These are phyloP conservation scores for Acholoe squamosa DNA, from an alignment of 2,888 invertebrate species.

Conservation along the genomic window DNA sequence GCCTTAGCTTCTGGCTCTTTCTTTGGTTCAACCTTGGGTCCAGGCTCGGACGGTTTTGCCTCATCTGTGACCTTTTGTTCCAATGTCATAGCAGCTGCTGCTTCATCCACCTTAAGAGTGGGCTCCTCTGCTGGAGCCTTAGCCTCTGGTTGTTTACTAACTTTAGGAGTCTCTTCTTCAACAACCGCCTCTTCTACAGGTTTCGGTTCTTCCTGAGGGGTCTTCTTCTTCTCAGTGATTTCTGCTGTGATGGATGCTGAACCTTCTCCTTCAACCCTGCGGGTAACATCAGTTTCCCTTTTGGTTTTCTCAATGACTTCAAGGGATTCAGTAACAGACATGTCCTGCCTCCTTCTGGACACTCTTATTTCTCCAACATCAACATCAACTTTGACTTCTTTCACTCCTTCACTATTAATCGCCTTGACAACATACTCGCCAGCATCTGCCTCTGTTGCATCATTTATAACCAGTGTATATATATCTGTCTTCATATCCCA, in stretches of 20 bases:
- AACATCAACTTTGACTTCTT: constrained; percentile 14
- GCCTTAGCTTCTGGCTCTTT: not conserved
- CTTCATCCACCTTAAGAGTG: not conserved
- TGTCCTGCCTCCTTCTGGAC: not conserved
- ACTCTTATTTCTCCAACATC: constrained; percentile 33
- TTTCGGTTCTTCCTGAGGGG: not conserved
- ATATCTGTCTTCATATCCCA: constrained; percentile 68
- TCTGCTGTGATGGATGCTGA: not conserved
- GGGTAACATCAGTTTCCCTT: not conserved
- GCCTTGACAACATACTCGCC: constrained; percentile 76
- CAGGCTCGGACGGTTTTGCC: too few relatives aligned
- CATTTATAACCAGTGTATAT: constrained; percentile 71
- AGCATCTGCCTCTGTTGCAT: constrained; percentile 71
- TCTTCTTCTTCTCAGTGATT: not conserved
- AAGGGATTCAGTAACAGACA: constrained; percentile 12
- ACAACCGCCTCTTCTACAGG: not conserved
- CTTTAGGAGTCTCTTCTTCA: not conserved
- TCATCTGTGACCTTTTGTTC: not conserved
- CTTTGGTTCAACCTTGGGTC: not conserved
- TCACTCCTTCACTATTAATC: constrained; percentile 71
- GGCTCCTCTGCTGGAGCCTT: not conserved
- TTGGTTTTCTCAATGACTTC: constrained; percentile 23
- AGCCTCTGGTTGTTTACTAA: constrained; percentile 4
- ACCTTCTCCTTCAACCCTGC: not conserved
- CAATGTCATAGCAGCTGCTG: too few relatives aligned